Evolutionary conservation across 2,888 invertebrate genomes (phyloP), one percentile per base, ranked within the genome.

Genomic region (Drosophila falleni): DNA sequence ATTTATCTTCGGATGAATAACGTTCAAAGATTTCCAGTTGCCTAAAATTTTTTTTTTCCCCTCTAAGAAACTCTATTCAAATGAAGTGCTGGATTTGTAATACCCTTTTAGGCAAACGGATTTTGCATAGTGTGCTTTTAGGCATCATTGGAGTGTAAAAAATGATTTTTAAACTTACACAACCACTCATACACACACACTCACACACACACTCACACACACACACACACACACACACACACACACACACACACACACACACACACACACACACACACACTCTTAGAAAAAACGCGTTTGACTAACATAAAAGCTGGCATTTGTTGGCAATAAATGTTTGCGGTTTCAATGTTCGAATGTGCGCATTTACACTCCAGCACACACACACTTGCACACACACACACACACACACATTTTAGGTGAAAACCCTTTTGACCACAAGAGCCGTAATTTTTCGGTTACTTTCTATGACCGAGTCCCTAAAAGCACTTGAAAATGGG

Each of bases 261-360:
- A 47, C 50, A 42, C 46, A 65, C 72, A 19, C 19, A 11, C 11
- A 9, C 15, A 31, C 31, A 19, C 15, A 29, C 6, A 2, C n/a
- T 13, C 8, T n/a, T 26, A 29, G 1, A 16, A 8, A 35, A 9
- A 47, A 58, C 44, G 46, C 44, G 11, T 58, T 58, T 58, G 46
- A 73, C 60, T 64, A 86, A 84, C 84, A 86, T 84, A 68, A 84
- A 84, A 84, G 89, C 78, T 71, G 83, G 86, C 80, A 80, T 87
- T 83, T 82, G 78, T 67, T 74, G 71, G 88, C 78, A 83, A 88
- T 86, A 88, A 88, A 88, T 88, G 84, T 86, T 88, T 84, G 84
- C 71, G 84, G 83, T 80, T 75, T 73, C 83, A 63, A 68, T 71
- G 82, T 83, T 81, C 78, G 80, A 74, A 74, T 73, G 70, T 51